These are phyloP conservation scores for Prochilodus magdalenae DNA, from an alignment of 2,113 vertebrate species.

Conservation along the genomic window DNA sequence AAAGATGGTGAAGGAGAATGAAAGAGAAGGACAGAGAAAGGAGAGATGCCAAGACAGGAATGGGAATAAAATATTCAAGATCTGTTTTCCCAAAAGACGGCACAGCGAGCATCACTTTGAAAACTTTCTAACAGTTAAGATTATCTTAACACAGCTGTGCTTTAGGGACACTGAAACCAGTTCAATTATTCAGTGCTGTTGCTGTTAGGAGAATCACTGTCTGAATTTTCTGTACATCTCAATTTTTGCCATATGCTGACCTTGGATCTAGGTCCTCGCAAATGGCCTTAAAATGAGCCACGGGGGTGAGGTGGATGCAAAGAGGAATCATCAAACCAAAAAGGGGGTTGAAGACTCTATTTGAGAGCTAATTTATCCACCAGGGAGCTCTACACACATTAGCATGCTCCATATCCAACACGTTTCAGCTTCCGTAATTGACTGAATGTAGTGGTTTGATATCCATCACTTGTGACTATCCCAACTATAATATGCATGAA, in stretches of 20 bases:
- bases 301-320: conserved; percentile 41
- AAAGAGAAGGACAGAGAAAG: neutral
- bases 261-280: conserved; percentile 40
- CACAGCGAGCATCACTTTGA: conserved; percentile 11
- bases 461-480: conserved; percentile 56
- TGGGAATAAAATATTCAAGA: conserved; percentile 9
- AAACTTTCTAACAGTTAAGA: conserved; percentile 27
- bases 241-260: conserved; percentile 49
- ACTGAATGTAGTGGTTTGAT: neutral
- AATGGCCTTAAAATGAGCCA: conserved; percentile 60
- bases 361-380: conserved; percentile 72
- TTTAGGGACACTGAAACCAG: conserved; percentile 13
- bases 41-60: neutral
- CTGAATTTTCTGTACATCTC: conserved; percentile 58
- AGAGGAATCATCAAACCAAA: neutral
- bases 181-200: conserved; percentile 62
- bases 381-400: conserved; percentile 59
- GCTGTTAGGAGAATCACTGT: conserved; percentile 43
- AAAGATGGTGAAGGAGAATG: conserved; percentile 48
- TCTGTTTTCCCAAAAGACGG: neutral
- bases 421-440: conserved; percentile 47
- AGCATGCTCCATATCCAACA: conserved; percentile 53
- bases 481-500: neutral
- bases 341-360: conserved; percentile 49
- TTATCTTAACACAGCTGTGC: conserved; percentile 19